Evolutionary conservation across 2,113 vertebrate genomes (phyloP).

Genomic region (Sinocyclocheilus maitianheensis): DNA sequence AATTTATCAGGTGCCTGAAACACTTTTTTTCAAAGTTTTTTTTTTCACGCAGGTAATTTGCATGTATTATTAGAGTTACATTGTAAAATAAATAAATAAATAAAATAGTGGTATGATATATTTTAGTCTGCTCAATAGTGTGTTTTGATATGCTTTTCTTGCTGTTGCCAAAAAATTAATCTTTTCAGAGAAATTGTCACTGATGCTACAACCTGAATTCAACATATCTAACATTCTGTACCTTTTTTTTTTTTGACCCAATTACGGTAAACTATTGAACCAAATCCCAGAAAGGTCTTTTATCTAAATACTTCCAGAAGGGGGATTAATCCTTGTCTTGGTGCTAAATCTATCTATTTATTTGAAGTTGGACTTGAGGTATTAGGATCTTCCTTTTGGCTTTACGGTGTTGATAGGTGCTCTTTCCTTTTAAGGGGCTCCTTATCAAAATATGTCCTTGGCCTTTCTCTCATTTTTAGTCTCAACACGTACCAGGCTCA

Average conservation of each 20-base stretch:
- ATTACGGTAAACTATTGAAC: background rate
- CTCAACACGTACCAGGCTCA: conserved; percentile 20
- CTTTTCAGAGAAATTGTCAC: no score
- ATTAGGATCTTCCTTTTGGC: conserved; percentile 7
- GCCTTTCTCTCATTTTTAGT: conserved; percentile 3
- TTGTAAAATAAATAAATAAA: background rate
- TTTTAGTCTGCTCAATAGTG: background rate
- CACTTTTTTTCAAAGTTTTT: background rate
- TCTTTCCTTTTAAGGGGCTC: background rate
- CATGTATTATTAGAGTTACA: background rate
- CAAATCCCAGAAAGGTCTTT: background rate
- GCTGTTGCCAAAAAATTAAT: no score
- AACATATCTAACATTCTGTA: no score
- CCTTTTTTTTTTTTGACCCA: background rate
- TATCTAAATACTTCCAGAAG: conserved; percentile 7
- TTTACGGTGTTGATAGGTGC: conserved; percentile 5
- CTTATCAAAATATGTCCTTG: conserved; percentile 1
- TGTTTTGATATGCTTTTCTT: background rate
- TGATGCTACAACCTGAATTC: no score
- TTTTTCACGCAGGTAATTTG: background rate
- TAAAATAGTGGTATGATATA: background rate
- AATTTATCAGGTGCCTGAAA: background rate
- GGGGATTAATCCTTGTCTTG: conserved; percentile 1
- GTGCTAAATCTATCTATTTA: background rate
- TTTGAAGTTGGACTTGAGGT: background rate